Conservation (phyloP, 2,888 invertebrate genomes). For the Mesochorus sp. region DNA sequence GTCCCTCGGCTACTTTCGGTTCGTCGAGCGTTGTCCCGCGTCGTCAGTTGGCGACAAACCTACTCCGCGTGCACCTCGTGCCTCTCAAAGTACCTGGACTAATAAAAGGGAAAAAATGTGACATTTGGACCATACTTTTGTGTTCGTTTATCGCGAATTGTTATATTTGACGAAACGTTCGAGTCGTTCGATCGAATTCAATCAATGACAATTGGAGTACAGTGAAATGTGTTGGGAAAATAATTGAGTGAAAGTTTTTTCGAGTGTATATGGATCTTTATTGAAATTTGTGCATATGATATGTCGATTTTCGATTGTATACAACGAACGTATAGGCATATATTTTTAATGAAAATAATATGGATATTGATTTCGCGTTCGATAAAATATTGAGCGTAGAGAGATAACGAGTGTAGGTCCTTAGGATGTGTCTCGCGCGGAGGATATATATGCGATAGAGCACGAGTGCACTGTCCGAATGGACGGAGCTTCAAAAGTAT, state of each 20-base stretch:
- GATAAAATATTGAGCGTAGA: too few species aligned
- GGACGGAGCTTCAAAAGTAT: slow-evolving; percentile 55
- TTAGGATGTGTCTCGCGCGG: not conserved
- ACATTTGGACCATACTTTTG: slow-evolving; percentile 43
- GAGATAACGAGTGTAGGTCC: too few species aligned
- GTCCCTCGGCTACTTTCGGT: slow-evolving; percentile 72
- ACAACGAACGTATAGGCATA: too few species aligned
- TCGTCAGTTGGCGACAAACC: slow-evolving; percentile 80
- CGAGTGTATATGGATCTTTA: too few species aligned
- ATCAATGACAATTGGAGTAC: slow-evolving; percentile 3
- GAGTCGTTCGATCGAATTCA: not conserved
- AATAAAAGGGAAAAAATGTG: slow-evolving; percentile 61
- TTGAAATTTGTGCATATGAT: too few species aligned
- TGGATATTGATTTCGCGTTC: too few species aligned
- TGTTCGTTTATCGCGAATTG: not conserved
- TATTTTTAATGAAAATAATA: too few species aligned
- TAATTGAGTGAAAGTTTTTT: not conserved
- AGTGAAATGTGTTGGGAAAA: slow-evolving; percentile 29
- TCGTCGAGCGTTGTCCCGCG: slow-evolving; percentile 71
- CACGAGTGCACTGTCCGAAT: slow-evolving; percentile 46
- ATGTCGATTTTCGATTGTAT: too few species aligned
- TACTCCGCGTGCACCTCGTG: slow-evolving; percentile 71
- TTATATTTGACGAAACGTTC: not conserved
- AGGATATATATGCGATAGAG: slow-evolving; percentile 10
- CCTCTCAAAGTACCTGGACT: too few species aligned